Conservation (phyloP, 2,888 invertebrate species). For the Drosophila cracens region DNA sequence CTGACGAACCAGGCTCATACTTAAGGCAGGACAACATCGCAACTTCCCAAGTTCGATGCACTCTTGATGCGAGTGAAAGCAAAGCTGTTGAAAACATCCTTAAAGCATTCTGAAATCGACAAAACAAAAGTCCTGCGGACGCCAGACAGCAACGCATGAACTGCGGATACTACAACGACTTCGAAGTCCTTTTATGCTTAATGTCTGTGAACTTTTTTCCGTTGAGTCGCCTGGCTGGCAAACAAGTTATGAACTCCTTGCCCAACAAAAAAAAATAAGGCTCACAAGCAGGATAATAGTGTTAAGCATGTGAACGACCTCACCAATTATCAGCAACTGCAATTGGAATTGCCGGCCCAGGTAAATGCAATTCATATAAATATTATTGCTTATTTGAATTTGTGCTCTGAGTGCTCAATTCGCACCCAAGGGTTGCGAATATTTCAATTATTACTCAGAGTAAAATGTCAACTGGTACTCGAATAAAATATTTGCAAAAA, state of each 20-base stretch:
- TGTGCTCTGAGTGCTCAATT: background rate
- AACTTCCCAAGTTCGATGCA: conserved; percentile 64
- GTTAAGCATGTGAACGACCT: conserved; percentile 72
- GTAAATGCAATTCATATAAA: conserved; percentile 35
- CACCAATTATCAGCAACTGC: conserved; percentile 57
- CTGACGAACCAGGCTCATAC: conserved; percentile 40
- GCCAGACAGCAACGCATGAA: conserved; percentile 59
- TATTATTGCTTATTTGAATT: conserved; percentile 27
- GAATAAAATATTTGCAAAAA: background rate
- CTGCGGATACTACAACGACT: conserved; percentile 36
- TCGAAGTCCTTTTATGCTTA: conserved; percentile 50
- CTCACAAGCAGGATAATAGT: conserved; percentile 64
- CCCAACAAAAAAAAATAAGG: conserved; percentile 22
- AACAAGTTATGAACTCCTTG: conserved; percentile 64
- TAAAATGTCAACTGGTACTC: background rate
- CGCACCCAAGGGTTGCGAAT: conserved; percentile 9
- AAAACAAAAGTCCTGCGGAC: conserved; percentile 62
- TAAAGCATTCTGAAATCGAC: conserved; percentile 35
- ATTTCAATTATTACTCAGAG: background rate
- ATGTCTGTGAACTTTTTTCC: conserved; percentile 77
- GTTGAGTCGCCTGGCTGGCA: conserved; percentile 49
- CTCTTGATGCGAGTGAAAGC: conserved; percentile 36
- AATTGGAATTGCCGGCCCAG: conserved; percentile 40
- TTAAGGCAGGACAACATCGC: conserved; percentile 43
- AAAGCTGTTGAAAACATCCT: conserved; percentile 46